Conservation (phyloP, 2,797 vertebrate genomes). For the Sebastes itinus region DNA sequence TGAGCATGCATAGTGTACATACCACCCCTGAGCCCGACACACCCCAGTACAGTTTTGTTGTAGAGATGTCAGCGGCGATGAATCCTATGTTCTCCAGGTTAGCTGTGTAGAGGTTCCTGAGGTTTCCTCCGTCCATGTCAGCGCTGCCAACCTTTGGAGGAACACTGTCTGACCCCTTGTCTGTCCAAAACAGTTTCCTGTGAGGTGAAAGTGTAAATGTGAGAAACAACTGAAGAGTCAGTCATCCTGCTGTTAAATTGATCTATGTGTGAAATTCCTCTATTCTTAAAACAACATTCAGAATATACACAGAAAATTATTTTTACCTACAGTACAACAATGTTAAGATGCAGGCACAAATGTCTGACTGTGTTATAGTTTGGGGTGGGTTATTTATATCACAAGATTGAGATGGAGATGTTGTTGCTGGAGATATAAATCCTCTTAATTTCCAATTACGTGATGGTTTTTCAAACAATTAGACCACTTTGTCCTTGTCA, state of each 20-base stretch:
- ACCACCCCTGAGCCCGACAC: slow-evolving; percentile 75
- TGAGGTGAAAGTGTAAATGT: background rate
- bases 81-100: slow-evolving; percentile 73
- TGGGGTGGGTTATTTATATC: background rate
- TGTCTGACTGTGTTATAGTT: background rate
- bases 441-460: background rate
- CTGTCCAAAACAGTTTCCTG: slow-evolving; percentile 83
- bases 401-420: background rate
- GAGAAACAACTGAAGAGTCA: background rate
- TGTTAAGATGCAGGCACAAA: background rate
- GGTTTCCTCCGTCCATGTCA: slow-evolving; percentile 81
- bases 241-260: background rate
- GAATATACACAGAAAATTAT: background rate
- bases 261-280: background rate
- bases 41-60: slow-evolving; percentile 80
- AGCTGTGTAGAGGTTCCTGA: slow-evolving; percentile 70
- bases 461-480: background rate
- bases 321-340: background rate
- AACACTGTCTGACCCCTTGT: slow-evolving; percentile 75
- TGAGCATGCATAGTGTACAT: slow-evolving; percentile 20
- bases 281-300: background rate
- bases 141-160: slow-evolving; percentile 80
- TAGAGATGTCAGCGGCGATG: slow-evolving; percentile 74
- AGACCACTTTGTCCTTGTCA: background rate
- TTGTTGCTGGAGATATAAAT: background rate